Conservation (phyloP, 2,888 invertebrate species). For the Patella depressa region DNA sequence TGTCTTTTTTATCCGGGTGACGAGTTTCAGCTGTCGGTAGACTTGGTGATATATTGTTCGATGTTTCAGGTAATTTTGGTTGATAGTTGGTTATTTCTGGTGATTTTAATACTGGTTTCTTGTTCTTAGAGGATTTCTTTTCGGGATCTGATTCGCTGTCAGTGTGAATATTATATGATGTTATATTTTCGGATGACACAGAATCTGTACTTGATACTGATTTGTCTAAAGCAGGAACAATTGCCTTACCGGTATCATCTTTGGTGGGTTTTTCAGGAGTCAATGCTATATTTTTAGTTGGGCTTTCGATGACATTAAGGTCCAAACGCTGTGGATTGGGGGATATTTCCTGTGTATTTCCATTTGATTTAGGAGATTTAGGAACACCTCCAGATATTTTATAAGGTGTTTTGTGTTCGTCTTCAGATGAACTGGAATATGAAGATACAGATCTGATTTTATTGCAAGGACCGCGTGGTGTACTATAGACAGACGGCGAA, state of each 20-base stretch:
- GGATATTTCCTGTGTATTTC: not conserved
- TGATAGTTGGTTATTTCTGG: too few species aligned
- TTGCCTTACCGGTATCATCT: not conserved
- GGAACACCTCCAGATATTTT: not conserved
- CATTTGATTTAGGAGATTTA: not conserved
- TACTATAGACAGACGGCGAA: not conserved
- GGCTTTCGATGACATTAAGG: too few species aligned
- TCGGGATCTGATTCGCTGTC: not conserved
- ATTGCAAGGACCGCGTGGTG: not conserved
- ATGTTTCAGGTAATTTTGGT: too few species aligned
- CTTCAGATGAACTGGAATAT: conserved; percentile 1
- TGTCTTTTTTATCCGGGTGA: not conserved
- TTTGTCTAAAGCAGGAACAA: not conserved
- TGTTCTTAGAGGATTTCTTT: not conserved
- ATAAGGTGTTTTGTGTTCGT: conserved; percentile 7
- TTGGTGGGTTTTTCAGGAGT: not conserved
- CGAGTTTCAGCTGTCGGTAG: not conserved
- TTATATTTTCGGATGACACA: conserved; percentile 1
- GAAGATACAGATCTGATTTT: conserved; percentile 7
- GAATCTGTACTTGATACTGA: not conserved
- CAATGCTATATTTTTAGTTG: not conserved
- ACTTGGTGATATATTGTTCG: too few species aligned
- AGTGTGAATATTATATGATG: not conserved
- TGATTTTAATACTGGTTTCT: too few species aligned
- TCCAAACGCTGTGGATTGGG: too few species aligned